Evolutionary conservation across 2,888 invertebrate species (phyloP).

Genomic region (Congeria kusceri): DNA sequence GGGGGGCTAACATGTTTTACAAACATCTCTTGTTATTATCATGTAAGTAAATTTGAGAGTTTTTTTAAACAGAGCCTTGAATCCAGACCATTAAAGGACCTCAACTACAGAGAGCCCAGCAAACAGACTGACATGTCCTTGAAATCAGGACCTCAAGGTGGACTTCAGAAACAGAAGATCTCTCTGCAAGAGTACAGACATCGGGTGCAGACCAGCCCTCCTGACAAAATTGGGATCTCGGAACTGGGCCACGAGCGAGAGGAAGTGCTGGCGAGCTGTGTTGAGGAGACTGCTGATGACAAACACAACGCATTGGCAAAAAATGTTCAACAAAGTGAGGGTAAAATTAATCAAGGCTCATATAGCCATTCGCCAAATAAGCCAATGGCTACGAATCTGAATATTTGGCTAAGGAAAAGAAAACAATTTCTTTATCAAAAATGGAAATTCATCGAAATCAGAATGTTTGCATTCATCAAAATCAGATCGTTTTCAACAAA

Average conservation of each 20-base stretch:
- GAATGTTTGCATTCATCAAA: too few species aligned
- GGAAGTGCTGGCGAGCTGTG: neutral
- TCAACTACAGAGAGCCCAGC: constrained; percentile 45
- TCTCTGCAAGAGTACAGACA: constrained; percentile 51
- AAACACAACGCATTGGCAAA: neutral
- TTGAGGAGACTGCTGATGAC: neutral
- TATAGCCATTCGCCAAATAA: too few species aligned
- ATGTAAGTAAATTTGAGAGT: too few species aligned
- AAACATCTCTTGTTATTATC: too few species aligned
- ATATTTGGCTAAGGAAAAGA: too few species aligned
- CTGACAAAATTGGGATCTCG: constrained; percentile 16
- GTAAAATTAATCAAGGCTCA: too few species aligned
- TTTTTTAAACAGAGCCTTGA: too few species aligned
- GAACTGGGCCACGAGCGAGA: neutral
- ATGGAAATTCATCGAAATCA: too few species aligned
- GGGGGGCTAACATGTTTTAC: too few species aligned
- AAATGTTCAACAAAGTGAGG: neutral
- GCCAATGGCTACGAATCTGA: too few species aligned
- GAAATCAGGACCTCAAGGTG: neutral
- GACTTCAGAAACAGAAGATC: constrained; percentile 44
- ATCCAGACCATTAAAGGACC: constrained; percentile 46
- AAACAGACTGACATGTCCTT: neutral
- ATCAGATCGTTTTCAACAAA: too few species aligned
- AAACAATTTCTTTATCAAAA: too few species aligned
- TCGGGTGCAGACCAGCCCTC: constrained; percentile 45